These are phyloP conservation scores for Pachyseris speciosa DNA, from an alignment of 64 coral and sea anemone genomes.

Conservation along the genomic window DNA sequence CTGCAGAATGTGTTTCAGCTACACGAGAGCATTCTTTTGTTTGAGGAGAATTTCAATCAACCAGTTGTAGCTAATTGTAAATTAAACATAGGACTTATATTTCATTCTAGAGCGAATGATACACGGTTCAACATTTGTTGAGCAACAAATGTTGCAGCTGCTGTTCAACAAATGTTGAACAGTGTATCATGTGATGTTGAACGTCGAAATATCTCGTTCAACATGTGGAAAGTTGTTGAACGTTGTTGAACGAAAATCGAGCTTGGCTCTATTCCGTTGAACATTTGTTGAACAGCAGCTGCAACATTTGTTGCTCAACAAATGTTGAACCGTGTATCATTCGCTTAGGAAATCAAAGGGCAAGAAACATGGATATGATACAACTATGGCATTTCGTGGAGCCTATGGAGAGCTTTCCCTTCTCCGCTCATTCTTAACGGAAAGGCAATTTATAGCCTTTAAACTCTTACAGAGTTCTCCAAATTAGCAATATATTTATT, in stretches of 20 bases:
- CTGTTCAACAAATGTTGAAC: no score
- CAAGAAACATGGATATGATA: neutral
- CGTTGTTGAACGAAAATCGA: no score
- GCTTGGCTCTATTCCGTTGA: neutral
- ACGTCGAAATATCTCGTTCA: no score
- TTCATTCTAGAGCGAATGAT: neutral
- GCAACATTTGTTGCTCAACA: no score
- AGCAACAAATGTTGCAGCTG: no score
- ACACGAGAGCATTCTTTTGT: neutral
- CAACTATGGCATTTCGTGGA: neutral
- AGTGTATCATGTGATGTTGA: no score
- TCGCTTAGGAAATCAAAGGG: constrained; percentile 13
- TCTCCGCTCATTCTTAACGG: constrained; percentile 27
- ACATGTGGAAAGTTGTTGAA: no score
- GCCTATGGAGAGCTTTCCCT: constrained; percentile 16
- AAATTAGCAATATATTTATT: neutral
- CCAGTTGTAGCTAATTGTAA: no score
- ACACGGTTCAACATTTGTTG: no score
- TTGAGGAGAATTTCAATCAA: no score
- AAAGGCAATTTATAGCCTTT: neutral
- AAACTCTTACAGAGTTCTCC: neutral
- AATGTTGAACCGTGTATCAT: no score
- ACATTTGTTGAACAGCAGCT: no score
- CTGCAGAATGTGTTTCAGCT: neutral
- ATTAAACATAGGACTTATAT: neutral